These are phyloP conservation scores for Drusus annulatus DNA, from an alignment of 1,140 invertebrate genomes.

Conservation along the genomic window DNA sequence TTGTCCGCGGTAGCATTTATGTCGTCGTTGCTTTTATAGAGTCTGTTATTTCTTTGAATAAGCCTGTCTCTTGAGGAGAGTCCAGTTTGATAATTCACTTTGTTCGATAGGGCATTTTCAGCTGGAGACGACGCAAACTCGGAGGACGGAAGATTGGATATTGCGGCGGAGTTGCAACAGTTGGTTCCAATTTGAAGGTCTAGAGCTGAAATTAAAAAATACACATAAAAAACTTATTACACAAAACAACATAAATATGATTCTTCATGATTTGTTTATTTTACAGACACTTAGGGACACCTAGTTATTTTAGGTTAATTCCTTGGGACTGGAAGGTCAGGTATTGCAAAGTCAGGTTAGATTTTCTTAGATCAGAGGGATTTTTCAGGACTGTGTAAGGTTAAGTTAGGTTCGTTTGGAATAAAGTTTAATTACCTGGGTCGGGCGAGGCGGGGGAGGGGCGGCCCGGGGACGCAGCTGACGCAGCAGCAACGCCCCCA, in stretches of 20 bases:
- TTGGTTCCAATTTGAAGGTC: constrained; percentile 30
- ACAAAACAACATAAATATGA: no score
- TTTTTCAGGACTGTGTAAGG: no score
- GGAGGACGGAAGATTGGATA: constrained; percentile 33
- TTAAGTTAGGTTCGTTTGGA: no score
- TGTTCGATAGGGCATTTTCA: constrained; percentile 2
- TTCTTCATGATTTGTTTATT: no score
- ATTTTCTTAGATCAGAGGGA: no score
- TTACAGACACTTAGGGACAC: no score
- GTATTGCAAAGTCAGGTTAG: no score
- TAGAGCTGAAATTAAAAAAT: constrained; percentile 29
- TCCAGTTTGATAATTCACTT: constrained; percentile 36
- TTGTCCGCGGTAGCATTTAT: constrained; percentile 39
- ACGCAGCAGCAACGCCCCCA: constrained; percentile 77
- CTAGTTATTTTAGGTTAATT: no score
- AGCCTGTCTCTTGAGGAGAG: not conserved
- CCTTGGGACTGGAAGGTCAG: no score
- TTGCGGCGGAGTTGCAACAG: constrained; percentile 38
- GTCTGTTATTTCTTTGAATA: constrained; percentile 35
- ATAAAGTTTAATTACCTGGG: constrained; percentile 44
- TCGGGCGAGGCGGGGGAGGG: constrained; percentile 68
- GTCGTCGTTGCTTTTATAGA: constrained; percentile 55
- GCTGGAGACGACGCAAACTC: constrained; percentile 31
- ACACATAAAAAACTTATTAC: no score
- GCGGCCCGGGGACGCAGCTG: constrained; percentile 73